Percentiles rank a stretch among this genome's conserved stretches.
Evolutionary conservation across 2,797 vertebrate species (phyloP).

Genomic region (Pterois miles): DNA sequence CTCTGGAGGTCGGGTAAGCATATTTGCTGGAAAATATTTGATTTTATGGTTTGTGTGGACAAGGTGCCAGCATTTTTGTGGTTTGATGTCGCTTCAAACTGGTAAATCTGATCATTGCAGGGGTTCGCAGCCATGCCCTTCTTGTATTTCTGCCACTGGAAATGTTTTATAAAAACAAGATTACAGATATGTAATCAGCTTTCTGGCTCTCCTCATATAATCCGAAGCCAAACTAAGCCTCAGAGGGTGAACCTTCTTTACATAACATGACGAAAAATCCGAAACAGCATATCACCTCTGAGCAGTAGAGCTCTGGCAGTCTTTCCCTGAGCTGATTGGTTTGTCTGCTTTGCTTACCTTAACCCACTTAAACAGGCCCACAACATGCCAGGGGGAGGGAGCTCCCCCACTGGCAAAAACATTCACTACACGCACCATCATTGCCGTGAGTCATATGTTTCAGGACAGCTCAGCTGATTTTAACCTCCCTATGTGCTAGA

Average conservation of each 20-base stretch:
- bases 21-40: conserved; percentile 38
- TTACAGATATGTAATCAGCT: conserved; percentile 57
- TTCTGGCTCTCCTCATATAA: conserved; percentile 45
- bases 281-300: conserved; percentile 28
- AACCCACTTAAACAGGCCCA: conserved; percentile 19
- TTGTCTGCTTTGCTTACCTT: conserved; percentile 38
- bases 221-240: conserved; percentile 38
- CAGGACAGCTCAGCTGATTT: not conserved
- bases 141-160: conserved; percentile 37
- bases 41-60: conserved; percentile 17
- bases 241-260: conserved; percentile 24
- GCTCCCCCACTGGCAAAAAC: not conserved
- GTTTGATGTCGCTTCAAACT: conserved; percentile 23
- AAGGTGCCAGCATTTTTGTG: conserved; percentile 29
- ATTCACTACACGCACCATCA: not conserved
- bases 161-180: conserved; percentile 63
- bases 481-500: not conserved
- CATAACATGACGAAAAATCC: conserved; percentile 44
- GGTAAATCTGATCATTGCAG: conserved; percentile 10
- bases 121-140: not conserved
- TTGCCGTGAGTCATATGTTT: conserved; percentile 8
- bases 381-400: not conserved
- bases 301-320: conserved; percentile 27
- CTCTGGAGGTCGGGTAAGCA: conserved; percentile 1
- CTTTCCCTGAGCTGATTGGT: conserved; percentile 21